Base-by-base conservation (phyloP, 2,797 vertebrate species). In the Thunnus albacares region DNA sequence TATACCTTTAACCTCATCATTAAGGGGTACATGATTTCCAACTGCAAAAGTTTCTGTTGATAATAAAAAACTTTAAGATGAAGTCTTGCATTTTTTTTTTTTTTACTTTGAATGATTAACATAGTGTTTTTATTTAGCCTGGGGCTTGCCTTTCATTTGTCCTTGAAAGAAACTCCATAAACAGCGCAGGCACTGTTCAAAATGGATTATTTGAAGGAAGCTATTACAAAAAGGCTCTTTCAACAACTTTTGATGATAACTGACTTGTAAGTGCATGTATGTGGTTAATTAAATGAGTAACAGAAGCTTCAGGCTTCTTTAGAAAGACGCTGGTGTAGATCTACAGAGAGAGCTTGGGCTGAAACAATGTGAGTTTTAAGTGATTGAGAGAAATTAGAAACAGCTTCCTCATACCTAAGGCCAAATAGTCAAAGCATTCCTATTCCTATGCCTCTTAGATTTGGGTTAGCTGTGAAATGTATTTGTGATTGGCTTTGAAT, bases 141-240 rank as follows among this genome's bases (percentile, higher is more conserved):
- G 17, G 5, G 68, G 86, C 75, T 70, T 26, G 55, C 0, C 66
- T 79, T 80, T 68, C 11, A 66, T 64, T 57, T 87, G 63, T 87
- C 87, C 73, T 90, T 90, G 63, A 84, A 24, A 71, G 45, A 76
- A 57, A 68, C 38, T 61, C 12, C 30, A 57, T 33, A 24, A 80
- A 69, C 20, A 71, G 60, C 45, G 17, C 17, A 75, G 0, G 13
- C 56, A 8, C 30, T 41, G 17, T 18, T 58, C 10, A 47, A 64
- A 71, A 79, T 57, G 3, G 52, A 35, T 60, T 33, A 18, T 30
- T 52, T 67, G 5, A 33, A 61, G 38, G 26, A 7, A 73, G 38
- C 20, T 45, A 17, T 24, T 45, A 30, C 6, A 60, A 68, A 66
- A n/a, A 33, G 9, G 1, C n/a, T 43, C 9, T 63, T 58, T 67